These are phyloP conservation scores for Moxostoma hubbsi DNA, from an alignment of 2,797 vertebrate genomes.

Conservation along the genomic window DNA sequence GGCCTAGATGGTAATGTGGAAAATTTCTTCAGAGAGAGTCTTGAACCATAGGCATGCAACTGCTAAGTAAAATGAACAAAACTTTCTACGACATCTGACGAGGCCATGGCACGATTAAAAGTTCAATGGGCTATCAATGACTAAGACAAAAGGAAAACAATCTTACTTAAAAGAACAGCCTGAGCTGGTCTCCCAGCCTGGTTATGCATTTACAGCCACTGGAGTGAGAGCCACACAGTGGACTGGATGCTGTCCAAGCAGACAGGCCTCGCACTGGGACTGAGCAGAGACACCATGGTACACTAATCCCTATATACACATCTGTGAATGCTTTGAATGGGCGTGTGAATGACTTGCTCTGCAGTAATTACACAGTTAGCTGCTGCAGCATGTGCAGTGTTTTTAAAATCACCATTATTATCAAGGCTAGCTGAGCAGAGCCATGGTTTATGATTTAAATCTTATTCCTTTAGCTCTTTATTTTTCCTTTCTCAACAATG, in stretches of 20 bases:
- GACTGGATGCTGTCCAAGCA: slow-evolving; percentile 26
- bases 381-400: slow-evolving; percentile 30
- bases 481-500: background rate
- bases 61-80: slow-evolving; percentile 1
- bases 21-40: slow-evolving; percentile 32
- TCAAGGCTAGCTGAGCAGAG: slow-evolving; percentile 40
- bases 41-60: slow-evolving; percentile 39
- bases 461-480: slow-evolving; percentile 29
- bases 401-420: slow-evolving; percentile 17
- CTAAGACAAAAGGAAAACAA: slow-evolving; percentile 45
- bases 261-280: slow-evolving; percentile 37
- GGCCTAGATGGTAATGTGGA: slow-evolving; percentile 46
- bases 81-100: slow-evolving; percentile 23
- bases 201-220: background rate
- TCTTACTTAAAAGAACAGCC: slow-evolving; percentile 22
- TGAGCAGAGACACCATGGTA: slow-evolving; percentile 36
- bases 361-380: slow-evolving; percentile 56
- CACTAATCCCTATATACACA: slow-evolving; percentile 62
- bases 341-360: slow-evolving; percentile 41
- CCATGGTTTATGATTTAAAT: slow-evolving; percentile 35
- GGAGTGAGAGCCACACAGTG: background rate
- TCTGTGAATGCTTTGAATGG: slow-evolving; percentile 56
- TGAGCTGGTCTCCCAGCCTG: too few relatives aligned
- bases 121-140: slow-evolving; percentile 11
- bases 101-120: slow-evolving; percentile 20